These are phyloP conservation scores for Lethocerus indicus DNA, from an alignment of 1,140 invertebrate genomes.

Conservation along the genomic window DNA sequence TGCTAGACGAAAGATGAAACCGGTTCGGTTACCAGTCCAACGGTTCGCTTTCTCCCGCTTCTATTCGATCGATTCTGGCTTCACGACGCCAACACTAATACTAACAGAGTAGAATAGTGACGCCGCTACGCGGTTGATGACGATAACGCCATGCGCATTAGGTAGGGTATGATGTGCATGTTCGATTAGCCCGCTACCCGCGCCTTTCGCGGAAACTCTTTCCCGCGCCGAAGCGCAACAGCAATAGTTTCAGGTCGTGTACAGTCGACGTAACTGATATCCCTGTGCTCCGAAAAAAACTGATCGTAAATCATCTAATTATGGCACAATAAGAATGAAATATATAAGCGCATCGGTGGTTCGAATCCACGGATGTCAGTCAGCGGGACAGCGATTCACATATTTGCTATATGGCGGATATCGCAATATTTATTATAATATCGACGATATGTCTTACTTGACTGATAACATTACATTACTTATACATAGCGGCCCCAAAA, in stretches of 20 bases:
- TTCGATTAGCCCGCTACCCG: constrained; percentile 92
- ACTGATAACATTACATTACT: neutral
- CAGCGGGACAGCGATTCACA: neutral
- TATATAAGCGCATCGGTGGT: neutral
- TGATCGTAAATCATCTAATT: neutral
- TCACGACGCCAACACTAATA: neutral
- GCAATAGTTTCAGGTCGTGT: constrained; percentile 84
- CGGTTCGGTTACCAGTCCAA: neutral
- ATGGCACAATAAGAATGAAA: neutral
- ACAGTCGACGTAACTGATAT: constrained; percentile 80
- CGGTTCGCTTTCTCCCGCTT: neutral
- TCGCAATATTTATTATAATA: neutral
- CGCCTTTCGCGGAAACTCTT: constrained; percentile 91
- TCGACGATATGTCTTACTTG: neutral
- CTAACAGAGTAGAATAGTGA: neutral
- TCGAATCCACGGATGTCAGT: neutral
- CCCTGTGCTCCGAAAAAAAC: constrained; percentile 28
- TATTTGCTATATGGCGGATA: neutral
- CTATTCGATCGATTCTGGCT: neutral
- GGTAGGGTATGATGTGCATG: constrained; percentile 88
- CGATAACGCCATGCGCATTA: constrained; percentile 89
- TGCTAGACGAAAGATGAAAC: neutral
- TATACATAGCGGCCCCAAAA: too few relatives aligned
- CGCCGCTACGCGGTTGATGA: constrained; percentile 75
- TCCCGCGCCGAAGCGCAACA: constrained; percentile 81